These are phyloP conservation scores for Drosophila yakuba DNA, from an alignment of 1,140 invertebrate genomes.

Conservation along the genomic window DNA sequence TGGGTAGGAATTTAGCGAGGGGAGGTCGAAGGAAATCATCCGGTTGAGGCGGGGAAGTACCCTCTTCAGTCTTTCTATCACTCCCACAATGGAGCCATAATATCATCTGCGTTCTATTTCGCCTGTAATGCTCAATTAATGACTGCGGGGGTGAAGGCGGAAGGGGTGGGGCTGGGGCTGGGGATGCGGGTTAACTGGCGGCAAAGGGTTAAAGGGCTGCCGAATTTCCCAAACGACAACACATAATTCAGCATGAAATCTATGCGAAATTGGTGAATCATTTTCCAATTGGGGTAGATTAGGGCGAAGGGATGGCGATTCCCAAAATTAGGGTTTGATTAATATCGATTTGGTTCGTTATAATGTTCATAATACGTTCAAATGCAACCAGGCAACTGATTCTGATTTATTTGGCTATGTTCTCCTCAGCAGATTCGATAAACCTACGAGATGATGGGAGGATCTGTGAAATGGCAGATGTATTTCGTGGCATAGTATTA, in stretches of 20 bases:
- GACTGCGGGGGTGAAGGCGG: conserved; percentile 19
- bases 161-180: too few relatives aligned
- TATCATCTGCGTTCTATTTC: conserved; percentile 31
- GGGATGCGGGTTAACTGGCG: conserved; percentile 1
- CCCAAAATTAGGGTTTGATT: neutral
- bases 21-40: conserved; percentile 2
- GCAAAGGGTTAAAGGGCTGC: conserved; percentile 24
- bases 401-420: neutral
- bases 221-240: conserved; percentile 4
- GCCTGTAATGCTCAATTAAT: conserved; percentile 39
- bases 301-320: neutral
- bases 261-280: conserved; percentile 18
- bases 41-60: neutral
- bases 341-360: neutral
- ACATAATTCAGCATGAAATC: conserved; percentile 33
- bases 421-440: neutral
- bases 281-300: conserved; percentile 20
- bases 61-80: conserved; percentile 51
- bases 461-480: neutral
- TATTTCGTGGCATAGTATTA: neutral
- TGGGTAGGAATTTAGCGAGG: neutral
- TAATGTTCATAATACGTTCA: neutral
- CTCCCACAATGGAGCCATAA: conserved; percentile 31
- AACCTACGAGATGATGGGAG: neutral
- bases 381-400: conserved; percentile 4